Conservation (phyloP, 2,113 vertebrate species). For the Bubo blakistoni region DNA sequence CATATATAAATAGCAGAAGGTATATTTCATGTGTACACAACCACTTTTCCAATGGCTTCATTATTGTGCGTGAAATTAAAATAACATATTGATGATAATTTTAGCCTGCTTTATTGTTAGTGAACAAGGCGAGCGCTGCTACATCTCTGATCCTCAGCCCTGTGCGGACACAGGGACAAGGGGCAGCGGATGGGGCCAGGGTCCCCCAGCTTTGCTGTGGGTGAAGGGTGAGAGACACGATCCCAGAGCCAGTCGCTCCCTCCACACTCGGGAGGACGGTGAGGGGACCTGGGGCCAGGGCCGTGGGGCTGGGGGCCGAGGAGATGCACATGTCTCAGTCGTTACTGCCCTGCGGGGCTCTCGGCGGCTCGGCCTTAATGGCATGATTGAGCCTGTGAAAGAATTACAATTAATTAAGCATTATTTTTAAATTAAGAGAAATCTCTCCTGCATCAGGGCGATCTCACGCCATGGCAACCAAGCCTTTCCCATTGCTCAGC, state of each 20-base stretch:
- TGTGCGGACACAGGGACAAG: fast-evolving
- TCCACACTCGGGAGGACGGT: fast-evolving
- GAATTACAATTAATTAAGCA: background rate
- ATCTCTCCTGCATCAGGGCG: background rate
- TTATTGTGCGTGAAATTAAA: background rate
- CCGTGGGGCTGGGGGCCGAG: background rate
- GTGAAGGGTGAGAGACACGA: fast-evolving
- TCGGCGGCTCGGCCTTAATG: fast-evolving
- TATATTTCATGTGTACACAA: background rate
- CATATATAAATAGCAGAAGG: conserved; percentile 47
- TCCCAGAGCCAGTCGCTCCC: fast-evolving
- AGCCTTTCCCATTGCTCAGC: background rate
- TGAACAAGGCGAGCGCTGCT: background rate
- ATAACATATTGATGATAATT: background rate
- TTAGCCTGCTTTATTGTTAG: background rate
- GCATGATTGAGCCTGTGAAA: background rate
- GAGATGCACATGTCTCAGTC: fast-evolving
- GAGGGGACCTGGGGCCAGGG: background rate
- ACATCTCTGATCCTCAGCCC: background rate
- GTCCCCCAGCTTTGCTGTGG: fast-evolving
- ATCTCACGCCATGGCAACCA: background rate
- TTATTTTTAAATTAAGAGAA: background rate
- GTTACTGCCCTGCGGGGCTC: fast-evolving
- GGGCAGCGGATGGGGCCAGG: fast-evolving
- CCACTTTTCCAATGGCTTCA: background rate